These are phyloP conservation scores for Castor canadensis DNA, from an alignment of 2,113 vertebrate species.

Conservation along the genomic window DNA sequence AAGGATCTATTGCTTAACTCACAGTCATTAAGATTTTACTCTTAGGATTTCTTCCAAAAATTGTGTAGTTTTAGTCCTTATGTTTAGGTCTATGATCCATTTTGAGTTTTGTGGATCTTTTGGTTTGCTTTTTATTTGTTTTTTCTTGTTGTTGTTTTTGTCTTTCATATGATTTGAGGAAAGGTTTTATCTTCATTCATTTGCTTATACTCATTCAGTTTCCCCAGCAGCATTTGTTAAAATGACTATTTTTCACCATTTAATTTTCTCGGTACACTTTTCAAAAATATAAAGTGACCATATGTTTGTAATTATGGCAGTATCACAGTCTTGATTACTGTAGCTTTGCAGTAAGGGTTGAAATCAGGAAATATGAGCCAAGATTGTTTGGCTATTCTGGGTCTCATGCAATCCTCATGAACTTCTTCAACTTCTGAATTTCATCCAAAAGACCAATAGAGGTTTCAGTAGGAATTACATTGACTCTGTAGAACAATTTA, in stretches of 20 bases:
- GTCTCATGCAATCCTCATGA: neutral
- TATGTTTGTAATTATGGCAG: slow-evolving; percentile 46
- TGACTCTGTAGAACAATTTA: neutral
- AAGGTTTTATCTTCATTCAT: neutral
- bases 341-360: slow-evolving; percentile 2
- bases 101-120: neutral
- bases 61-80: neutral
- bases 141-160: neutral
- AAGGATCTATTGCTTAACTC: neutral
- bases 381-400: slow-evolving; percentile 6
- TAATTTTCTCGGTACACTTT: slow-evolving; percentile 41
- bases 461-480: neutral
- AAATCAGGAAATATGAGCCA: slow-evolving; percentile 11
- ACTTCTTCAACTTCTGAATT: slow-evolving; percentile 7
- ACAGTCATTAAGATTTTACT: neutral
- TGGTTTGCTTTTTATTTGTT: neutral
- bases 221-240: slow-evolving; percentile 14
- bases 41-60: neutral
- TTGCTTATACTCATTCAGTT: neutral
- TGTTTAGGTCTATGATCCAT: neutral
- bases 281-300: slow-evolving; percentile 52
- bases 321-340: slow-evolving; percentile 44
- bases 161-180: slow-evolving; percentile 20
- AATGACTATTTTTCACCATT: slow-evolving; percentile 52
- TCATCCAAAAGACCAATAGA: neutral